Conservation (phyloP, 30 jellyfish, hydroid and myxozoan species). For the Nemopilema nomurai region DNA sequence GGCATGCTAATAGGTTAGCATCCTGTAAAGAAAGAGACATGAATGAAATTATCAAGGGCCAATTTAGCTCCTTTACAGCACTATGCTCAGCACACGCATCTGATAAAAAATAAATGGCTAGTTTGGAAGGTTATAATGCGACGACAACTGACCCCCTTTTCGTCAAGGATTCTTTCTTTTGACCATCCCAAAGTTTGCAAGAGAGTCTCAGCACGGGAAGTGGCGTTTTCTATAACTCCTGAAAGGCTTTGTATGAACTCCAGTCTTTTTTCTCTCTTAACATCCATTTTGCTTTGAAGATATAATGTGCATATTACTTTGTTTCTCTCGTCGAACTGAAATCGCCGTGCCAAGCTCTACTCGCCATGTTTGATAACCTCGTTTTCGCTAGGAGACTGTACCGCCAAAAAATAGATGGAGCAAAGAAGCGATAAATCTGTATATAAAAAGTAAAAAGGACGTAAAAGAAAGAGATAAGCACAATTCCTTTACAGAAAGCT, state of each 20-base stretch:
- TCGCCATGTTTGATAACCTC: neutral
- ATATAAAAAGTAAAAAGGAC: too few relatives aligned
- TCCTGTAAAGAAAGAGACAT: neutral
- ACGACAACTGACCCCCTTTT: neutral
- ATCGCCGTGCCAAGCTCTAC: neutral
- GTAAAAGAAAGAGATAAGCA: too few relatives aligned
- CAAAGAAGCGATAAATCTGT: too few relatives aligned
- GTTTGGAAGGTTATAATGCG: neutral
- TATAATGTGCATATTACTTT: too few relatives aligned
- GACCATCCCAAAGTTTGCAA: constrained; percentile 61
- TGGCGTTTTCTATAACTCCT: constrained; percentile 44
- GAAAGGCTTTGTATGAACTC: constrained; percentile 38
- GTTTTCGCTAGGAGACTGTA: too few relatives aligned
- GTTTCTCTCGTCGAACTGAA: too few relatives aligned
- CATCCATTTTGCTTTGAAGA: neutral
- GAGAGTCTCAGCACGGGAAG: constrained; percentile 14
- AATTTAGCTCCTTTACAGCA: neutral
- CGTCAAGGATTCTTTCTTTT: constrained; percentile 16
- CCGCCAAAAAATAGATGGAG: too few relatives aligned
- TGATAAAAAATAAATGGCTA: neutral
- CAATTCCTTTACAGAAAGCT: too few relatives aligned
- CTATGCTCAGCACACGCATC: neutral
- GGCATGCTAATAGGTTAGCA: constrained; percentile 26
- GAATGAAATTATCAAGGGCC: neutral
- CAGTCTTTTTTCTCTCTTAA: constrained; percentile 12